Base-by-base conservation (phyloP, 2,113 vertebrate genomes). In the Mobula birostris region DNA sequence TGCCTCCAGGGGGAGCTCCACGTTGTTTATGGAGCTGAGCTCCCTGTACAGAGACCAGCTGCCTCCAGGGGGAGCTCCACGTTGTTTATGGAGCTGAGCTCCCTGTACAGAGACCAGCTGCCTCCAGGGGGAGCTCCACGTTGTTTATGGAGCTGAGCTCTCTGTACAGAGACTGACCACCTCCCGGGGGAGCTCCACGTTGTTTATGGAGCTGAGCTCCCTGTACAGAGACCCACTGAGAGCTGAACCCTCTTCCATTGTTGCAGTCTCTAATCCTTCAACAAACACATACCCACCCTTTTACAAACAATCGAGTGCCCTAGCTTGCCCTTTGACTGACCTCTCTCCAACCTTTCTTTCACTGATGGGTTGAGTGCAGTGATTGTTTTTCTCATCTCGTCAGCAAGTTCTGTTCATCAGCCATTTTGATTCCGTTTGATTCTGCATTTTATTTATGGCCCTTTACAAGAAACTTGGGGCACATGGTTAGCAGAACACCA, bases 381-480 rank as follows among this genome's bases (percentile, higher is more conserved):
- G 21, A 93, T 48, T 93, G 15, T 48, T 93, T 74, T 93, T 74
- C 48, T 93, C 91, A 74, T 56, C 68, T 74, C 74, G 68, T 93
- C 91, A 93, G 91, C 91, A 74, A 74, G 40, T 93, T 29, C 68
- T 74, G 27, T 40, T 74, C 68, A 70, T 93, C 74, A 93, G 70
- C 70, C 91, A 74, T 70, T 48, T 56, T 74, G 91, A 76, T 15
- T 74, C 70, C 70, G 36, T 93, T 19, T 74, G 32, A 90, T 36
- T 36, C 74, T 29, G 24, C 40, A 48, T 36, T n/a, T 91, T 91
- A 91, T 70, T 91, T 68, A 91, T 93, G 90, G 66, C 21, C 68
- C 21, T 70, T 74, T 21, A 29, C 4, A 1, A 48, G 70, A 93
- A 93, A 74, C 48, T 48, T 48, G 48, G 1, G 36, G 0, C 36